Evolutionary conservation across 1,140 invertebrate species (phyloP).

Genomic region (Drosophila pseudoananassae): DNA sequence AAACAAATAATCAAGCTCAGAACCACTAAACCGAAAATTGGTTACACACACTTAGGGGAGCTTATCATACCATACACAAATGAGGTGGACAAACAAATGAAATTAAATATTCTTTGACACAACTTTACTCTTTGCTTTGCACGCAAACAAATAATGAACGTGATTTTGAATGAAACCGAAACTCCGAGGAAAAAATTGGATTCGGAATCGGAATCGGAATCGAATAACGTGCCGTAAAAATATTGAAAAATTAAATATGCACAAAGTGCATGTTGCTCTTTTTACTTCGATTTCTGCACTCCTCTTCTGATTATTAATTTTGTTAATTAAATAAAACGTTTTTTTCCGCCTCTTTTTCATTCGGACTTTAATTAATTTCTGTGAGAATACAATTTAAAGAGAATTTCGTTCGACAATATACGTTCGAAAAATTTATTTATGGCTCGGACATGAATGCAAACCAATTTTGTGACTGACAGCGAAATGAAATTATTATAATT

Average conservation of each 20-base stretch:
- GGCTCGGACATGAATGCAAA: conserved; percentile 48
- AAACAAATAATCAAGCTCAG: conserved; percentile 72
- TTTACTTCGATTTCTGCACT: conserved; percentile 10
- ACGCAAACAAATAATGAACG: conserved; percentile 18
- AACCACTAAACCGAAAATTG: conserved; percentile 44
- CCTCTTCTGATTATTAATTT: conserved; percentile 40
- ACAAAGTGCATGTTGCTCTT: conserved; percentile 10
- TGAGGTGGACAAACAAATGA: conserved; percentile 16
- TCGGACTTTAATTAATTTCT: conserved; percentile 45
- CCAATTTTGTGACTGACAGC: conserved; percentile 55
- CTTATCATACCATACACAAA: conserved; percentile 20
- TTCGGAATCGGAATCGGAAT: neutral
- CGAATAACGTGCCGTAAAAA: conserved; percentile 33
- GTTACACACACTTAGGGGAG: conserved; percentile 36
- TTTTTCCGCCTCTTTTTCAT: conserved; percentile 22
- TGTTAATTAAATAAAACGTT: conserved; percentile 36
- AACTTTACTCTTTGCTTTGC: conserved; percentile 2
- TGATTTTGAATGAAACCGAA: conserved; percentile 12
- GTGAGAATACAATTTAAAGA: conserved; percentile 26
- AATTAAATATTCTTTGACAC: conserved; percentile 18
- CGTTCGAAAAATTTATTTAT: conserved; percentile 25
- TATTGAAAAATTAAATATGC: conserved; percentile 23
- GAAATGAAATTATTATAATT: conserved; percentile 76
- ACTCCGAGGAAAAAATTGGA: neutral
- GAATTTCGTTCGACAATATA: conserved; percentile 27